Evolutionary conservation across 1,140 invertebrate species (phyloP).

Genomic region (Homalodisca vitripennis): DNA sequence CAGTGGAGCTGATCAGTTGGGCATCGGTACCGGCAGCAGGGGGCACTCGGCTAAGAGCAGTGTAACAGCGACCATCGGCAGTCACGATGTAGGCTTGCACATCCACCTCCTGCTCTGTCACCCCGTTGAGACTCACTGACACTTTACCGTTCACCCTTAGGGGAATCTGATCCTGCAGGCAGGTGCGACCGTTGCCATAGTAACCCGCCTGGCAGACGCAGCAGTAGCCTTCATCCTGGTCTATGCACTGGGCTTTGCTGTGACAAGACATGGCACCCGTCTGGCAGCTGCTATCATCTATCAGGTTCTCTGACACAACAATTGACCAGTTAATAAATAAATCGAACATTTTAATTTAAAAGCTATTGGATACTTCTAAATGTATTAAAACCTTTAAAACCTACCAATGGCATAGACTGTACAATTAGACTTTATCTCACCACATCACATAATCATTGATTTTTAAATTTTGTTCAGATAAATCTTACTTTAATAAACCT

Average conservation of each 20-base stretch:
- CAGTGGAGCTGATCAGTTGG: conserved; percentile 76
- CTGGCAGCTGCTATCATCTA: conserved; percentile 50
- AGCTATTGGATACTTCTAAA: too few species aligned
- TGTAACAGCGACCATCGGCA: conserved; percentile 85
- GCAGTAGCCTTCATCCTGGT: conserved; percentile 82
- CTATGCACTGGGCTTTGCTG: conserved; percentile 75
- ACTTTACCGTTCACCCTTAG: conserved; percentile 85
- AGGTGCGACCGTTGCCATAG: conserved; percentile 90
- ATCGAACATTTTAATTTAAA: too few species aligned
- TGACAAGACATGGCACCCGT: conserved; percentile 70
- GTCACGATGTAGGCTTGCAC: conserved; percentile 91
- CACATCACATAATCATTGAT: too few species aligned
- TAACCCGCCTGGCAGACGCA: conserved; percentile 77
- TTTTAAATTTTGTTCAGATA: too few species aligned
- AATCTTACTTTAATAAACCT: too few species aligned
- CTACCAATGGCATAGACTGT: too few species aligned
- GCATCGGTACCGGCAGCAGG: conserved; percentile 70
- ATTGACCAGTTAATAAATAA: too few species aligned
- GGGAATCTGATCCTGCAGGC: conserved; percentile 76
- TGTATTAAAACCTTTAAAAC: too few species aligned
- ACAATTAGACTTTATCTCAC: too few species aligned
- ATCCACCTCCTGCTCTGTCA: conserved; percentile 71
- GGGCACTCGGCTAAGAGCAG: conserved; percentile 80
- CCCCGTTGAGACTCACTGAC: conserved; percentile 73
- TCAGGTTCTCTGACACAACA: conserved; percentile 5